phyloP scores from a whole-genome alignment of 2,797 vertebrate species.

The Choloepus didactylus region DNA sequence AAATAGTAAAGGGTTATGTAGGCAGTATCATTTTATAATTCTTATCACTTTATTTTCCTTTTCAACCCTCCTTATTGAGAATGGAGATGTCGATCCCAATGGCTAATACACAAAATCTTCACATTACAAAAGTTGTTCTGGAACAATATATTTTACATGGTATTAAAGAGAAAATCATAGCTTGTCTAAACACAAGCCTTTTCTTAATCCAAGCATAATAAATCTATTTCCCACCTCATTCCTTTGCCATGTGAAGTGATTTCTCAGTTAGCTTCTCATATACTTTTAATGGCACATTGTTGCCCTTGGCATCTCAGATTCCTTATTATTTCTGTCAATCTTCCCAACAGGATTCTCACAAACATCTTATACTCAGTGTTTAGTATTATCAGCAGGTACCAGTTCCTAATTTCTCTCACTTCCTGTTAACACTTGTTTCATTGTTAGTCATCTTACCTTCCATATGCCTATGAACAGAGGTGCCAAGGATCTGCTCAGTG shows the following conservation, averaged over 20 bases:
- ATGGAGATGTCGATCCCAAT: neutral
- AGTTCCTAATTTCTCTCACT: neutral
- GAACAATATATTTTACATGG: slow-evolving; percentile 31
- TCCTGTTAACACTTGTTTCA: slow-evolving; percentile 15
- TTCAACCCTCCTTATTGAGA: slow-evolving; percentile 32
- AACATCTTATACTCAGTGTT: neutral
- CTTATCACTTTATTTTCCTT: slow-evolving; percentile 51
- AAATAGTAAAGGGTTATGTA: neutral
- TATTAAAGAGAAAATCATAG: slow-evolving; percentile 31
- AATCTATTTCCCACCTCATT: slow-evolving; percentile 40
- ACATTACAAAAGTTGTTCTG: slow-evolving; percentile 40
- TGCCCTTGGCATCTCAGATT: neutral
- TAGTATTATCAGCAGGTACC: neutral
- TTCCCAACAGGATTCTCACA: slow-evolving; percentile 13
- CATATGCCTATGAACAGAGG: slow-evolving; percentile 12
- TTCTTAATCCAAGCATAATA: slow-evolving; percentile 43
- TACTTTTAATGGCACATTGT: neutral
- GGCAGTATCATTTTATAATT: slow-evolving; percentile 1
- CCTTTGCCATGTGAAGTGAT: neutral
- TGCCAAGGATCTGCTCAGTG: neutral
- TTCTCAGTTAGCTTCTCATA: slow-evolving; percentile 29
- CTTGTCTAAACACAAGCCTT: slow-evolving; percentile 43
- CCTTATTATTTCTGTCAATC: slow-evolving; percentile 9
- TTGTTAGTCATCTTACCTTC: neutral
- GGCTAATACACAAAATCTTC: neutral